Evolutionary conservation across 2,797 vertebrate species (phyloP), one percentile per base, ranked within the genome.

Genomic region (Psittacula derbiana): DNA sequence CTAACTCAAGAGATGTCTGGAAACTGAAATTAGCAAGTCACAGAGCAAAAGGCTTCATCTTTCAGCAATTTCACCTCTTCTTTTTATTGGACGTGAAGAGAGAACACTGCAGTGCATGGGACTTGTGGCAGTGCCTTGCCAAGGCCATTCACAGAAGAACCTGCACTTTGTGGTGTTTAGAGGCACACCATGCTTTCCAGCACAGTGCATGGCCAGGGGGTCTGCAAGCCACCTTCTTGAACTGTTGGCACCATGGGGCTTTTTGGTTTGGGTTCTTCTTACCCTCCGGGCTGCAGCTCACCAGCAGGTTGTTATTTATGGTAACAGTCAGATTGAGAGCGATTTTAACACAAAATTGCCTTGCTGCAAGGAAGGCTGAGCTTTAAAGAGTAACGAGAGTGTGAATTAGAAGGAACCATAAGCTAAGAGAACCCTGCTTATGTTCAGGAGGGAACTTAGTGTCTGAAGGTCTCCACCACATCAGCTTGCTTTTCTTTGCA

Each of bases 11-110:
- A 90, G 80, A 52, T 81, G 80, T 62, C 78, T 92, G 66, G 65
- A 94, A 93, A 90, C 50, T 2, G 44, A 90, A 91, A 93, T 88
- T 66, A 90, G 49, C 71, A 89, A 87, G 41, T 69, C 72, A 92
- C 40, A 57, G 62, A 81, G 85, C 50, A 86, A 75, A 92, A 95
- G 25, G 33, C 41, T 88, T 78, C 36, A 69, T 83, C 71, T 71
- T 78, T 50, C 61, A 84, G 73, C 18, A 58, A 47, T 76, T 91
- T 66, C 33, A 88, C 70, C 43, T 73, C 64, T 58, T 66, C 33
- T 55, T 76, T 66, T 62, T 44, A 24, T 38, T 71, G 43, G 31
- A n/a, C 30, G 31, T 4, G 10, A 27, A 62, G 47, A 83, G 27
- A 53, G 33, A 86, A 64, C 88, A 50, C 5, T 58, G 53, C 69